These are phyloP conservation scores for Odontamblyopus lacepedii DNA, from an alignment of 2,797 vertebrate genomes.

Conservation along the genomic window DNA sequence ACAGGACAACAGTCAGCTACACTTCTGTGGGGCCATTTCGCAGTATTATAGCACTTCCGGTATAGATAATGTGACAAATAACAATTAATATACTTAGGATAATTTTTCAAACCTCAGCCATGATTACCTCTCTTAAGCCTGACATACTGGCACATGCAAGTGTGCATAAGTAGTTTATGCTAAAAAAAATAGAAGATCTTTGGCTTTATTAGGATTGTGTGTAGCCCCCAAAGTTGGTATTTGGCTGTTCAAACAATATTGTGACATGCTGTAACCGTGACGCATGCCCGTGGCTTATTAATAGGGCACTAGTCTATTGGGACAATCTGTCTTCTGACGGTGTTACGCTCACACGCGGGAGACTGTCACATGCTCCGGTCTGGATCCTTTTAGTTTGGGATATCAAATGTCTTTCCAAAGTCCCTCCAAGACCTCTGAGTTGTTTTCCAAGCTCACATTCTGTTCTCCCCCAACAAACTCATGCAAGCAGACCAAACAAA, in stretches of 20 bases:
- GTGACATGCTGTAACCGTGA: background rate
- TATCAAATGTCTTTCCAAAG: constrained; percentile 62
- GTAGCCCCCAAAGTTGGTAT: background rate
- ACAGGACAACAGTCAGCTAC: background rate
- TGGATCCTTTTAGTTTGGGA: constrained; percentile 52
- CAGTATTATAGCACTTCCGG: background rate
- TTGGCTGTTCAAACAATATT: background rate
- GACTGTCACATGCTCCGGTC: constrained; percentile 52
- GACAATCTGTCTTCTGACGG: constrained; percentile 10
- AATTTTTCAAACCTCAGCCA: background rate
- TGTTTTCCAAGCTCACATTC: background rate
- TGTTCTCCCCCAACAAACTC: constrained; percentile 1
- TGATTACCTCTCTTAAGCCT: background rate
- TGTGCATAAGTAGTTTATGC: no score
- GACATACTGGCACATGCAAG: no score
- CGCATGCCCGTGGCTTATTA: constrained; percentile 14
- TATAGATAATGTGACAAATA: background rate
- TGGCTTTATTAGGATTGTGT: background rate
- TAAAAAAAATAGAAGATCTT: no score
- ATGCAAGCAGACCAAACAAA: constrained; percentile 5
- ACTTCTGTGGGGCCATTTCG: background rate
- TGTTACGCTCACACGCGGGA: constrained; percentile 16
- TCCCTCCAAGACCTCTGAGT: constrained; percentile 33
- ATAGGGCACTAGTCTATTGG: background rate
- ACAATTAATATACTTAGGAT: no score